Conservation (phyloP, 2,888 invertebrate genomes). For the Bedellia somnulentella region DNA sequence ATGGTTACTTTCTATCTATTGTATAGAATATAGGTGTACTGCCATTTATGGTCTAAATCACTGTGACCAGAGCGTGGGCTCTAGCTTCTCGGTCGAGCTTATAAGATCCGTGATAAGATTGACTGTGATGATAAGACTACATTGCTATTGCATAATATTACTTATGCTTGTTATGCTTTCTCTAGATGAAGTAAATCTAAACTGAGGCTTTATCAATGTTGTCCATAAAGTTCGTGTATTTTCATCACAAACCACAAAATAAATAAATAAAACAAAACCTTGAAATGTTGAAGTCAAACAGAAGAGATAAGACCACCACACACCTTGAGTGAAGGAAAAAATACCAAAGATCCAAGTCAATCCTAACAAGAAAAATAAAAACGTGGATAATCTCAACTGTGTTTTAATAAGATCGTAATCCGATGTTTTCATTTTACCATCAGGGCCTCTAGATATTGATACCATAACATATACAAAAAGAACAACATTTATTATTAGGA, state of each 20-base stretch:
- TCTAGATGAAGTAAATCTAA: conserved; percentile 21
- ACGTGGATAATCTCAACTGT: conserved; percentile 57
- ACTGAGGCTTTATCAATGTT: conserved; percentile 34
- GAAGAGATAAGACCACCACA: conserved; percentile 63
- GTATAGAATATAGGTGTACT: too few species aligned
- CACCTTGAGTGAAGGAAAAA: conserved; percentile 46
- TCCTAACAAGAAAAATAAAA: conserved; percentile 64
- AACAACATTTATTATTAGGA: conserved; percentile 50
- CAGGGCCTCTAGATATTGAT: conserved; percentile 50
- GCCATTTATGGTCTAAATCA: too few species aligned
- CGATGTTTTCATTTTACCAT: conserved; percentile 43
- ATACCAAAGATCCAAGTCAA: conserved; percentile 66
- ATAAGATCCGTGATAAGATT: too few species aligned
- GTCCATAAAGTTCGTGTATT: conserved; percentile 56
- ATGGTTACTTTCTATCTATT: too few species aligned
- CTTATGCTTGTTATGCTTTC: conserved; percentile 34
- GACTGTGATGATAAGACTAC: too few species aligned
- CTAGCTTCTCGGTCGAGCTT: too few species aligned
- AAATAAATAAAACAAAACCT: conserved; percentile 64
- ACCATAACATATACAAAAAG: conserved; percentile 58
- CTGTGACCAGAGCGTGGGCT: too few species aligned
- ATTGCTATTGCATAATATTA: too few species aligned
- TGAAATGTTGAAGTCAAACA: conserved; percentile 65
- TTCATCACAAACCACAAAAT: conserved; percentile 61
- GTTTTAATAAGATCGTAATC: conserved; percentile 40